Base-by-base conservation (phyloP, 2,797 vertebrate genomes). In the Pangasius larnaudii region DNA sequence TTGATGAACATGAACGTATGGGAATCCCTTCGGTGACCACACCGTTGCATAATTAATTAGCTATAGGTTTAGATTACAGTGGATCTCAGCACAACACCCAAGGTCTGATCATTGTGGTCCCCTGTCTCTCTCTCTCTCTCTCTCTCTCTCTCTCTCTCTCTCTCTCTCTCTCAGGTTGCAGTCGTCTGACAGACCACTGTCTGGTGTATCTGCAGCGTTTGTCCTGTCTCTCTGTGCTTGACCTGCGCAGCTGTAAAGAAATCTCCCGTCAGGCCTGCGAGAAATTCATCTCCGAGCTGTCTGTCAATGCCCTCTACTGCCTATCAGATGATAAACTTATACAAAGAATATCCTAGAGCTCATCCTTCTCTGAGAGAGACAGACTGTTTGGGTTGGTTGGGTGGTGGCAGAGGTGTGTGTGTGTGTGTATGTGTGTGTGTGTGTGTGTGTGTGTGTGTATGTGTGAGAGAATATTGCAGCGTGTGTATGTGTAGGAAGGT, bases 311-410 rank as follows among this genome's bases (percentile, higher is more conserved):
- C 88, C 98, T 99, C 92, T 99, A 98, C 96, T 99, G 98, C 96
- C 97, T 99, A 91, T 99, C 98, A 3, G 98, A 99, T 27, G 98
- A 99, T 94, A 99, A 98, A 94, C 97, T 99, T 94, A 98, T 99
- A 93, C 98, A 99, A 96, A 97, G 98, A 95, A 99, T 99, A 97
- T 99, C 98, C 91, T 99, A 98, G 91, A 94, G 89, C 63, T 24
- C 24, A 19, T 85, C 67, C 87, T 88, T 67, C 83, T 90, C 84
- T 78, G 91, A 39, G 56, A 58, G 56, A 42, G 14, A 42, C 33
- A 79, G 75, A 91, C 65, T 59, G 78, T 67, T 81, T 79, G 87
- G 59, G 74, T 85, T 81, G 81, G 81, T 78, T 85, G 90, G 85
- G 84, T 53, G 53, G n/a, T 69, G 78, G 85, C 82, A 46, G 5